These are phyloP conservation scores for Meloidogyne floridensis DNA, from an alignment of 1,140 invertebrate genomes.

Conservation along the genomic window DNA sequence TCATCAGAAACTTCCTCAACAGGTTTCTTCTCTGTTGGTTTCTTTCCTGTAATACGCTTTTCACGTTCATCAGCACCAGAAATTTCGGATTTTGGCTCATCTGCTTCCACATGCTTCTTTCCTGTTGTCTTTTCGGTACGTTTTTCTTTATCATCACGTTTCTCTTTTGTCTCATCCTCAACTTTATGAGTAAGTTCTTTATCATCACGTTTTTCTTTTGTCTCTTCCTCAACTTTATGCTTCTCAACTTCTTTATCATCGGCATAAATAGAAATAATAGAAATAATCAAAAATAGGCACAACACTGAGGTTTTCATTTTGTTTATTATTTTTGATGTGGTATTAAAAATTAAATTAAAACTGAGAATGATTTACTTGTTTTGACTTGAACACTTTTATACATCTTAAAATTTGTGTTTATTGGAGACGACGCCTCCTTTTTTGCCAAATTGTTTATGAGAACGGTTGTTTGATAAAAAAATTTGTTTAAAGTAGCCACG, in stretches of 20 bases:
- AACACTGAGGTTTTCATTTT: constrained; percentile 9
- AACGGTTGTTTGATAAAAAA: not conserved
- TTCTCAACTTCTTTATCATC: not conserved
- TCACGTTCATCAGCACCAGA: not conserved
- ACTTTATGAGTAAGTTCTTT: not conserved
- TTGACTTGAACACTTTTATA: not conserved
- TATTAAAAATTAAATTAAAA: not conserved
- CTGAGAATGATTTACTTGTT: not conserved
- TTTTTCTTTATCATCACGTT: not conserved
- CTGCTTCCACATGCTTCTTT: not conserved
- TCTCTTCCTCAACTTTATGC: not conserved
- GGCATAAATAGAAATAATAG: constrained; percentile 1
- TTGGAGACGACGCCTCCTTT: not conserved
- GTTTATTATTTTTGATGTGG: not conserved
- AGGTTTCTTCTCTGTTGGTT: not conserved
- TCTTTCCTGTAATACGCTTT: not conserved
- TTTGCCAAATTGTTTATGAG: not conserved
- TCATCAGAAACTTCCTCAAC: not conserved
- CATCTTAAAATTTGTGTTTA: not conserved
- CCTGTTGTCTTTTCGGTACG: not conserved
- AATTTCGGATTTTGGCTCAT: not conserved
- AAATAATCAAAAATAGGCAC: not conserved
- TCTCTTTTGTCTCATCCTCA: not conserved
- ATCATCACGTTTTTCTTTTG: not conserved
- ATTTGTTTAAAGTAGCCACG: not conserved